These are phyloP conservation scores for Carlito syrichta DNA, from an alignment of 2,113 vertebrate species.

Conservation along the genomic window DNA sequence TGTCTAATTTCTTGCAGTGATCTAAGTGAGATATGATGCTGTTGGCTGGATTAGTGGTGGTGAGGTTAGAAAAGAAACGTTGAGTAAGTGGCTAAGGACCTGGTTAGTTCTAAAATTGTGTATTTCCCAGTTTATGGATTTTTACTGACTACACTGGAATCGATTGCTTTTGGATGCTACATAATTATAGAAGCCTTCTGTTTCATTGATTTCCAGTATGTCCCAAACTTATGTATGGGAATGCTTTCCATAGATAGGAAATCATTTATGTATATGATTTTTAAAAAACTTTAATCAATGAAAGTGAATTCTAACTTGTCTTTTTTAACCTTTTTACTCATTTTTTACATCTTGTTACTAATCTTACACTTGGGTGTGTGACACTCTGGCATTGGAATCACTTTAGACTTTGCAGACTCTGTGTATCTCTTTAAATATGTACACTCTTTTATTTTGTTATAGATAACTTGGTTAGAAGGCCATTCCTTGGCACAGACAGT, in stretches of 20 bases:
- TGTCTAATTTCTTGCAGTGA: neutral
- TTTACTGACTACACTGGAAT: neutral
- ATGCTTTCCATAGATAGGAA: neutral
- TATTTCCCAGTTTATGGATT: neutral
- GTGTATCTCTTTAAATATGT: neutral
- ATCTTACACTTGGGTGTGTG: neutral
- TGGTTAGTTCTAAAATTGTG: neutral
- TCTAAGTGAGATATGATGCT: neutral
- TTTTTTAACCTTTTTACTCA: too few relatives aligned
- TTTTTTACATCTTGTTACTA: slow-evolving; percentile 29
- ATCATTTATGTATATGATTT: too few relatives aligned
- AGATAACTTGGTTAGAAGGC: slow-evolving; percentile 99
- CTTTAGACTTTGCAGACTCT: slow-evolving; percentile 7
- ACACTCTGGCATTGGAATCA: neutral
- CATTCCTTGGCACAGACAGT: slow-evolving; percentile 99
- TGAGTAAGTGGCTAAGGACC: neutral
- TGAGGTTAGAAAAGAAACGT: neutral
- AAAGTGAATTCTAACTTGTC: slow-evolving; percentile 14
- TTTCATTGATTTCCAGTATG: neutral
- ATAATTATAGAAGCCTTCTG: neutral
- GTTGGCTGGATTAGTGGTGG: neutral
- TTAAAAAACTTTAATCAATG: neutral
- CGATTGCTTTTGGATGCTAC: slow-evolving; percentile 8
- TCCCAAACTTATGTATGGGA: neutral
- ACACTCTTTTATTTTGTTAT: slow-evolving; percentile 55